These are phyloP conservation scores for Anarrhichthys ocellatus DNA, from an alignment of 2,113 vertebrate species.

Conservation along the genomic window DNA sequence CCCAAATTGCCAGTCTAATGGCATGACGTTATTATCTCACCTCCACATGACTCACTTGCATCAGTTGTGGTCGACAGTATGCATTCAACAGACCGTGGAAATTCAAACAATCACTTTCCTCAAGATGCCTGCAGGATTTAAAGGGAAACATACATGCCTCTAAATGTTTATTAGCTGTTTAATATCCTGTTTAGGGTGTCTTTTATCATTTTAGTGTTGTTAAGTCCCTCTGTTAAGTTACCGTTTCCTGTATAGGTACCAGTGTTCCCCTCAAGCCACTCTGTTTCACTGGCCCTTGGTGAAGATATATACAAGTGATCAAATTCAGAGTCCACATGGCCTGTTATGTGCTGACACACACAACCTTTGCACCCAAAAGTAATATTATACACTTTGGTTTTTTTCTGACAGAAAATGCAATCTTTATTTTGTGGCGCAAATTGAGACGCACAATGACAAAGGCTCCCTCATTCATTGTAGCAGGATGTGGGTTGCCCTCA, in stretches of 20 bases:
- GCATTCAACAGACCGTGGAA: constrained; percentile 55
- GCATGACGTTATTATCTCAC: constrained; percentile 58
- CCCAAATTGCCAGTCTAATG: constrained; percentile 61
- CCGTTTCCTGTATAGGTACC: constrained; percentile 47
- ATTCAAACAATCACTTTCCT: constrained; percentile 65
- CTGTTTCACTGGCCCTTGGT: constrained; percentile 2
- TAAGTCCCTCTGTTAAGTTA: constrained; percentile 64
- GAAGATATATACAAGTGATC: constrained; percentile 4
- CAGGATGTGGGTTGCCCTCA: constrained; percentile 57
- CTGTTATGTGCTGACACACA: not conserved
- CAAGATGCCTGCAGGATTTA: constrained; percentile 67
- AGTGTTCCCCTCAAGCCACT: constrained; percentile 11
- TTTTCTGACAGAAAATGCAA: constrained; percentile 5
- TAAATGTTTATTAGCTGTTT: constrained; percentile 84
- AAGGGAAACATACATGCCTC: constrained; percentile 66
- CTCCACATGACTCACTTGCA: constrained; percentile 59
- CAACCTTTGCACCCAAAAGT: not conserved
- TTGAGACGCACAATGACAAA: not conserved
- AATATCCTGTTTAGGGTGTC: constrained; percentile 82
- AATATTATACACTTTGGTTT: not conserved
- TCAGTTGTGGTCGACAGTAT: constrained; percentile 63
- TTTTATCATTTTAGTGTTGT: constrained; percentile 69
- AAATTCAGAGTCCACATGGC: not conserved
- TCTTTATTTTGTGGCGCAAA: constrained; percentile 10
- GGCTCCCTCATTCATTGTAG: constrained; percentile 6